Conservation (phyloP, 1,140 invertebrate species). For the Wiebesia pumilae region DNA sequence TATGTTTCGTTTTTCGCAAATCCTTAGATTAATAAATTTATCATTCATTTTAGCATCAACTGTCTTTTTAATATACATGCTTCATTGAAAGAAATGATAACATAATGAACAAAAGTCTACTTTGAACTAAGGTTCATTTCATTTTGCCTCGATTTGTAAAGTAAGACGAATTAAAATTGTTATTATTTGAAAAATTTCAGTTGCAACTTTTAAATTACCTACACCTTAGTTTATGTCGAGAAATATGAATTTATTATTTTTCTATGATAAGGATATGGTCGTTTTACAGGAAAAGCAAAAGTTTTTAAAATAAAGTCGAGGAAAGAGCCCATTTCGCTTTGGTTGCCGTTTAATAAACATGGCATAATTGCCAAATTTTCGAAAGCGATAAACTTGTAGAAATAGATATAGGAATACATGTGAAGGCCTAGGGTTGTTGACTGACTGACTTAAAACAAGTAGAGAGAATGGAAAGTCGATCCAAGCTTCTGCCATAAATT, state of each 20-base stretch:
- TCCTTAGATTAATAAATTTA: neutral
- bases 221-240: too few species aligned
- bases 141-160: neutral
- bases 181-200: neutral
- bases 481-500: neutral
- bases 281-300: neutral
- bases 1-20: neutral
- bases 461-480: constrained; percentile 1
- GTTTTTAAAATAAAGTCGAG: neutral
- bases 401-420: neutral
- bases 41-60: too few species aligned
- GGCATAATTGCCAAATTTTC: neutral
- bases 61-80: neutral
- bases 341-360: neutral
- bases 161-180: neutral
- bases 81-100: neutral
- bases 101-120: neutral
- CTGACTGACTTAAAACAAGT: neutral
- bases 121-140: neutral
- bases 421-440: neutral
- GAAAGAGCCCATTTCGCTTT: neutral
- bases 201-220: neutral
- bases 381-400: neutral
- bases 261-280: neutral
- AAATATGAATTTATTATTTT: neutral